phyloP scores from a whole-genome alignment of 2,888 invertebrate species.

The Pachymerium ferrugineum region DNA sequence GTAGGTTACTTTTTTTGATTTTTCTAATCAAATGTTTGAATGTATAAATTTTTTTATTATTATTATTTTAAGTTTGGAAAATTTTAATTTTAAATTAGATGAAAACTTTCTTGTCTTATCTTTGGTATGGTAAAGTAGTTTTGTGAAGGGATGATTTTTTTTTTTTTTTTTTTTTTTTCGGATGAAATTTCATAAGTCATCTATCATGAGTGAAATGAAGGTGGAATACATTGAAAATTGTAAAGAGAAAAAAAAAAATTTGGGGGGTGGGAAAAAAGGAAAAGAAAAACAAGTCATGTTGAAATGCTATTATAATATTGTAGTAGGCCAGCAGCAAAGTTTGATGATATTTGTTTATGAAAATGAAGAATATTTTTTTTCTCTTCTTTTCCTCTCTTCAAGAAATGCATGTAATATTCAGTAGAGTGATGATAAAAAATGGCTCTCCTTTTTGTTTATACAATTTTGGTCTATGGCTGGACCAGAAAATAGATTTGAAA shows the following conservation, averaged over 20 bases:
- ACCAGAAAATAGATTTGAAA: conserved; percentile 8
- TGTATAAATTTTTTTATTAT: too few relatives aligned
- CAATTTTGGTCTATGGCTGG: background rate
- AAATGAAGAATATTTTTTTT: background rate
- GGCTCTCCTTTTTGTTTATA: background rate
- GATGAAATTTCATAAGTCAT: background rate
- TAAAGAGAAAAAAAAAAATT: background rate
- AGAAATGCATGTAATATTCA: conserved; percentile 2
- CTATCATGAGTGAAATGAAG: conserved; percentile 13
- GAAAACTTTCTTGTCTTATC: background rate
- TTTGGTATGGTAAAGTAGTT: too few relatives aligned
- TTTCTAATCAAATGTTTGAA: background rate
- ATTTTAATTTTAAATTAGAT: too few relatives aligned
- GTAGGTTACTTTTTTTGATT: background rate
- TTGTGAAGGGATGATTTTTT: background rate
- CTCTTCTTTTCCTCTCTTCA: background rate
- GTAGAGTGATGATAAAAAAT: conserved; percentile 8
- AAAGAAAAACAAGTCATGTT: conserved; percentile 8
- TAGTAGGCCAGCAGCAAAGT: background rate
- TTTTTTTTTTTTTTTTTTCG: background rate
- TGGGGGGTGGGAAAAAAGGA: background rate
- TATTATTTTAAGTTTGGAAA: too few relatives aligned
- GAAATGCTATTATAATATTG: conserved; percentile 13
- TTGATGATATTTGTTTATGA: conserved; percentile 4
- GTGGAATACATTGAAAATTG: background rate